Evolutionary conservation across 2,113 vertebrate genomes (phyloP).

Genomic region (Centropus bengalensis): DNA sequence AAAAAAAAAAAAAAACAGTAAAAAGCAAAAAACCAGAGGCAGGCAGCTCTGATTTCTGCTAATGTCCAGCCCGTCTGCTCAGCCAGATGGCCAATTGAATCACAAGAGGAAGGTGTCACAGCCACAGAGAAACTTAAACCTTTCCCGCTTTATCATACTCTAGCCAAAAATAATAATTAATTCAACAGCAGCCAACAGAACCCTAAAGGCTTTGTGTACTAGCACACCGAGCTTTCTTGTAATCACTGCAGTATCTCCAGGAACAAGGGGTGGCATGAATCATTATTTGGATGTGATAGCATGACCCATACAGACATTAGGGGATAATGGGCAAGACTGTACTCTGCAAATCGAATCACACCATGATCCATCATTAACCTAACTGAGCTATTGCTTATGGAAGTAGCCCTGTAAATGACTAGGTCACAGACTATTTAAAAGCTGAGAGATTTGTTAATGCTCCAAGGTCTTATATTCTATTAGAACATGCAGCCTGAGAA

Average conservation of each 20-base stretch:
- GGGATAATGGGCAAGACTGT: constrained; percentile 62
- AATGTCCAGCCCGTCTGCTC: constrained; percentile 2
- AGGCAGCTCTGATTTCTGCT: constrained; percentile 13
- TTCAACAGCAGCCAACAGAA: neutral
- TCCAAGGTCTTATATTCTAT: constrained; percentile 59
- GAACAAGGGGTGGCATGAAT: constrained; percentile 9
- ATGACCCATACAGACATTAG: constrained; percentile 62
- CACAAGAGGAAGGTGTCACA: constrained; percentile 29
- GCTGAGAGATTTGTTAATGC: constrained; percentile 74
- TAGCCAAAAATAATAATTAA: constrained; percentile 15
- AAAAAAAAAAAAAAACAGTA: neutral
- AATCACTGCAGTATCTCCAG: constrained; percentile 44
- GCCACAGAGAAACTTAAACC: neutral
- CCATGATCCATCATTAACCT: constrained; percentile 78
- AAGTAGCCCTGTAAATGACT: constrained; percentile 71
- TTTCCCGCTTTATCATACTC: neutral
- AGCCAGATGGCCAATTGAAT: constrained; percentile 36
- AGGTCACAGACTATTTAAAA: constrained; percentile 76
- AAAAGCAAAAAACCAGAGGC: neutral
- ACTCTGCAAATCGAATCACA: constrained; percentile 68
- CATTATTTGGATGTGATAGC: constrained; percentile 64
- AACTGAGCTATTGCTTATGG: constrained; percentile 63
- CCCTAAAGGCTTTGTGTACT: neutral
- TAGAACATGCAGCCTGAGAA: constrained; percentile 22
- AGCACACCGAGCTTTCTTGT: neutral